Evolutionary conservation across 2,113 vertebrate genomes (phyloP).

Genomic region (Cranoglanis bouderius): DNA sequence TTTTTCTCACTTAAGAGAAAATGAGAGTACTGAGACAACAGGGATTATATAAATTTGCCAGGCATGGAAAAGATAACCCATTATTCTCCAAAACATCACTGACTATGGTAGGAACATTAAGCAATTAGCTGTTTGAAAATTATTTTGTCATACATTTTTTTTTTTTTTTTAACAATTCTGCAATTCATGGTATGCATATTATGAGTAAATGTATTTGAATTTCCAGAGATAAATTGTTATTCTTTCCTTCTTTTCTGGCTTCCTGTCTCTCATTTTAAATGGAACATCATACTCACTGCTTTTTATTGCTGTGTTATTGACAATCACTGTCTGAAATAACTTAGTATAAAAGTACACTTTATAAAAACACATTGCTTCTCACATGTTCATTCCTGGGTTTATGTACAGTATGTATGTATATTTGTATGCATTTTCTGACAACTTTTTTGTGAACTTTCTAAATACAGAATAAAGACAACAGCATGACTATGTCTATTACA

Average conservation of each 20-base stretch:
- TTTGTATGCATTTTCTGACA: neutral
- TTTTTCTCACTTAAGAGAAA: conserved; percentile 8
- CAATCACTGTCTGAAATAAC: neutral
- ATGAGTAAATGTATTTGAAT: neutral
- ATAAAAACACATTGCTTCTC: neutral
- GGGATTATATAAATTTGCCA: neutral
- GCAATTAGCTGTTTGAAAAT: neutral
- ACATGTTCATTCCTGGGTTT: neutral
- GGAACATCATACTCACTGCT: neutral
- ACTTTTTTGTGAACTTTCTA: no score
- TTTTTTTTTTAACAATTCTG: neutral
- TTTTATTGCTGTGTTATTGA: neutral
- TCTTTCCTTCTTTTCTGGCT: neutral
- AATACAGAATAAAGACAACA: neutral
- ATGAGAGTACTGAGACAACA: neutral
- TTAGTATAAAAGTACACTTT: neutral
- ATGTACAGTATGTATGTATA: neutral
- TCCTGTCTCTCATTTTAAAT: neutral
- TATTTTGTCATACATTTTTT: neutral
- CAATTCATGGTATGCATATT: neutral
- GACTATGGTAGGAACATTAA: neutral
- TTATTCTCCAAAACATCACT: neutral
- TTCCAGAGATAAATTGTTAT: neutral
- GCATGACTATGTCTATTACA: neutral
- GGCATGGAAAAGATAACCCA: neutral